Percentiles rank a stretch among this genome's conserved stretches.
phyloP scores from a whole-genome alignment of 1,140 invertebrate species.

The Calliopsis andreniformis region DNA sequence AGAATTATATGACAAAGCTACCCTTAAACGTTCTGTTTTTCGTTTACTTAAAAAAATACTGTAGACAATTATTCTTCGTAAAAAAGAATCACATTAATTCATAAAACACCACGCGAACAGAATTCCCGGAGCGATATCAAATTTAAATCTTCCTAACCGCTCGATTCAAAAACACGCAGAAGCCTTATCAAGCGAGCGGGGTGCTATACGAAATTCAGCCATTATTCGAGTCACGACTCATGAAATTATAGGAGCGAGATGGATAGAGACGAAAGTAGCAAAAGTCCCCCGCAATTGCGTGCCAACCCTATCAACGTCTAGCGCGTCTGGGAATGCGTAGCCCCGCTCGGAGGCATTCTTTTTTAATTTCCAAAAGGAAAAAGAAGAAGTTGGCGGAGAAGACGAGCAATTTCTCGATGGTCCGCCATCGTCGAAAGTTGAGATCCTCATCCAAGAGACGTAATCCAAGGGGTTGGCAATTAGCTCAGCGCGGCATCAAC shows the following conservation, averaged over 20 bases:
- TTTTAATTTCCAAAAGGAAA: conserved; percentile 45
- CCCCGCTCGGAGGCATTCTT: conserved; percentile 34
- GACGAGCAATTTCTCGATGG: conserved; percentile 56
- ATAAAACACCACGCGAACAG: too few relatives aligned
- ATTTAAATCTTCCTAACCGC: too few relatives aligned
- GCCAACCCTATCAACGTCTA: conserved; percentile 16
- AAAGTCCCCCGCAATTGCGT: conserved; percentile 42
- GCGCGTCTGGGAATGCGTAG: not conserved
- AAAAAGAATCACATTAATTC: too few relatives aligned
- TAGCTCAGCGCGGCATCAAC: conserved; percentile 69
- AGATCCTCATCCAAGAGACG: conserved; percentile 70
- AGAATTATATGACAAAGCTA: too few relatives aligned
- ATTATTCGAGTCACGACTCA: conserved; percentile 53
- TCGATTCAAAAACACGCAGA: not conserved
- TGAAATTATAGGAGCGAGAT: conserved; percentile 52
- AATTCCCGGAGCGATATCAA: too few relatives aligned
- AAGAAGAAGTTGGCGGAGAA: conserved; percentile 21
- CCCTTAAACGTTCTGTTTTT: too few relatives aligned
- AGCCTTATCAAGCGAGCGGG: not conserved
- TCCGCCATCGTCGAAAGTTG: conserved; percentile 58
- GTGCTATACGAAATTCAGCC: conserved; percentile 10
- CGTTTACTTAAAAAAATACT: too few relatives aligned
- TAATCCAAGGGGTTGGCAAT: conserved; percentile 73
- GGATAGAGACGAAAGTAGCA: conserved; percentile 34
- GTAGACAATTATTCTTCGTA: too few relatives aligned